These are phyloP conservation scores for Dryoscopus gambensis DNA, from an alignment of 2,113 vertebrate genomes.

Conservation along the genomic window DNA sequence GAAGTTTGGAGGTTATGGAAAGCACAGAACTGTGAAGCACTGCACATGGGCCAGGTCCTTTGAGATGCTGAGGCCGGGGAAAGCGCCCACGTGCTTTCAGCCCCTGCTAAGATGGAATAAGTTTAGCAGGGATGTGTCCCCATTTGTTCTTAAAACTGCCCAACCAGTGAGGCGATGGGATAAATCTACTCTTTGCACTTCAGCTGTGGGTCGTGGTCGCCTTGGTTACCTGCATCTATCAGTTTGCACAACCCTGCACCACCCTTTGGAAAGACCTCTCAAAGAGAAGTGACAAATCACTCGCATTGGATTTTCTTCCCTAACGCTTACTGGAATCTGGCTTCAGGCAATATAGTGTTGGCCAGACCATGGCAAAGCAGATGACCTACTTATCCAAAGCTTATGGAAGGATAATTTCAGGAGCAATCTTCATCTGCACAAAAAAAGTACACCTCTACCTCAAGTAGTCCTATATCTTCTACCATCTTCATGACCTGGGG, in stretches of 20 bases:
- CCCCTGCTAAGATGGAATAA: not conserved
- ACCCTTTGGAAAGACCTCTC: not conserved
- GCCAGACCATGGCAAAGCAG: not conserved
- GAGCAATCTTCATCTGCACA: not conserved
- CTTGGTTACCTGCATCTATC: not conserved
- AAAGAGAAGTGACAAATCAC: not conserved
- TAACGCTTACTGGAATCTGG: not conserved
- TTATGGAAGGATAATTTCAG: not conserved
- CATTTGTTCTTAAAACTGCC: not conserved
- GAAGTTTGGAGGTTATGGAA: not conserved
- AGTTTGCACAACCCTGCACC: not conserved
- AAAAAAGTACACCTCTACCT: not conserved
- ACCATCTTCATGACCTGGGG: not conserved
- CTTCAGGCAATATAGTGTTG: not conserved
- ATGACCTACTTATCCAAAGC: not conserved
- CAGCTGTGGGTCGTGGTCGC: not conserved
- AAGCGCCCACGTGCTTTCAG: accelerated
- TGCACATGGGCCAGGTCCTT: not conserved
- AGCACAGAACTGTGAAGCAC: not conserved
- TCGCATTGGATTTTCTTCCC: not conserved
- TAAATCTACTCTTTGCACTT: not conserved
- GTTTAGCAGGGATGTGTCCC: not conserved
- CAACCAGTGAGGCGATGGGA: not conserved
- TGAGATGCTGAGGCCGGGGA: not conserved
- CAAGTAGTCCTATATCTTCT: not conserved